Conservation (phyloP, 2,888 invertebrate genomes). For the Polydrusus pterygomalis region DNA sequence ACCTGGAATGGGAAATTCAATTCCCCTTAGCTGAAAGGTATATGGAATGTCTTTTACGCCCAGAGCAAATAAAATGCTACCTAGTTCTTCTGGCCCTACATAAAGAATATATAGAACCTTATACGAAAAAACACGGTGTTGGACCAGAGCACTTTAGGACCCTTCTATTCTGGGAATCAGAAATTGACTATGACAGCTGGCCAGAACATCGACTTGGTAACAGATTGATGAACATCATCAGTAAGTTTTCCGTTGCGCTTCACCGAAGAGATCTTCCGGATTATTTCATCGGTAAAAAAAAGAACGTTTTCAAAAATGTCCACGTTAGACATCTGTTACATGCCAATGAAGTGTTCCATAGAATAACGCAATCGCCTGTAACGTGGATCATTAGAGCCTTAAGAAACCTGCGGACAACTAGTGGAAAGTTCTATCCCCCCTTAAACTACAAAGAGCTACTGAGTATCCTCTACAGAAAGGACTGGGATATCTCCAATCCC, state of each 20-base stretch:
- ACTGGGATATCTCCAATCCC: constrained; percentile 35
- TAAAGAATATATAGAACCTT: constrained; percentile 82
- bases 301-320: constrained; percentile 84
- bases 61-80: constrained; percentile 82
- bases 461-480: constrained; percentile 58
- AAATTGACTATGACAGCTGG: constrained; percentile 81
- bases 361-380: constrained; percentile 82
- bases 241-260: constrained; percentile 78
- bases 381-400: constrained; percentile 82
- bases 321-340: constrained; percentile 78
- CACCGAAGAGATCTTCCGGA: constrained; percentile 79
- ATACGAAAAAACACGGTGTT: constrained; percentile 78
- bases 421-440: constrained; percentile 60
- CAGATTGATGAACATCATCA: constrained; percentile 78
- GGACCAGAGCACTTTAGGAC: constrained; percentile 83
- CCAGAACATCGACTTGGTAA: constrained; percentile 84
- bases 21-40: constrained; percentile 87
- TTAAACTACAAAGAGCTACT: constrained; percentile 62
- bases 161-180: constrained; percentile 86
- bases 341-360: constrained; percentile 80
- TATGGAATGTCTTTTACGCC: constrained; percentile 82
- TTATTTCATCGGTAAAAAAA: constrained; percentile 82
- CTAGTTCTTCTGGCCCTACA: constrained; percentile 81
- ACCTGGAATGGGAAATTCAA: constrained; percentile 85
- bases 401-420: constrained; percentile 78